Base-by-base conservation (phyloP, 2,113 vertebrate species). In the Zosterops pallidus region DNA sequence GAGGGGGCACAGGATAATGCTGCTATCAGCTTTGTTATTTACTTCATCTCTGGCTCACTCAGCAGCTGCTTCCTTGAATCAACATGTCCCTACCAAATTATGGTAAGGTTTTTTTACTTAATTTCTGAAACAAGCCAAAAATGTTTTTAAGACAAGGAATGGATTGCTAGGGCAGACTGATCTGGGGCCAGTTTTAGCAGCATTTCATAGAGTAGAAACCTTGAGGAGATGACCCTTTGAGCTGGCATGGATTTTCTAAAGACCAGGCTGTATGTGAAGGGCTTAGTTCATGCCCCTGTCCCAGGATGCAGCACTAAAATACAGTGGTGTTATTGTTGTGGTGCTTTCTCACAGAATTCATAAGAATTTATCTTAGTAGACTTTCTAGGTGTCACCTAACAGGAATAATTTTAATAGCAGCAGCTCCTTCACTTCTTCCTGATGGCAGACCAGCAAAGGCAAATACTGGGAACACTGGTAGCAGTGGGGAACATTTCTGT, bases 61-160 rank as follows among this genome's bases (percentile, higher is more conserved):
- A 85, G 67, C 82, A 88, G 85, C 81, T 76, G 90, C 46, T 95
- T 95, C 75, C 88, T 91, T 76, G 75, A 93, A 89, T 91, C 84
- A 85, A 52, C 49, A 59, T 29, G 41, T 85, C 44, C 46, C 75
- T 72, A 83, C 62, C 44, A 80, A 95, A 94, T 65, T 56, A 57
- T 1, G 2, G 53, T 49, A 56, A 25, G 64, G 2, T 67, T 50
- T 65, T 65, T 77, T 60, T 13, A 67, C 33, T 62, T 83, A 20
- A 74, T 83, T 93, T 90, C 56, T 64, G 33, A 55, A 90, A 69
- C 14, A 93, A 93, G 17, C 10, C 17, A 49, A 33, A 88, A 90
- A 6, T 42, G 18, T 86, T 71, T 46, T 69, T 70, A 92, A 79
- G 41, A 70, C 12, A 41, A 86, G 33, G 49, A 74, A 70, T 29